Base-by-base conservation (phyloP, 2,888 invertebrate species). In the Galerucella nymphaeae region DNA sequence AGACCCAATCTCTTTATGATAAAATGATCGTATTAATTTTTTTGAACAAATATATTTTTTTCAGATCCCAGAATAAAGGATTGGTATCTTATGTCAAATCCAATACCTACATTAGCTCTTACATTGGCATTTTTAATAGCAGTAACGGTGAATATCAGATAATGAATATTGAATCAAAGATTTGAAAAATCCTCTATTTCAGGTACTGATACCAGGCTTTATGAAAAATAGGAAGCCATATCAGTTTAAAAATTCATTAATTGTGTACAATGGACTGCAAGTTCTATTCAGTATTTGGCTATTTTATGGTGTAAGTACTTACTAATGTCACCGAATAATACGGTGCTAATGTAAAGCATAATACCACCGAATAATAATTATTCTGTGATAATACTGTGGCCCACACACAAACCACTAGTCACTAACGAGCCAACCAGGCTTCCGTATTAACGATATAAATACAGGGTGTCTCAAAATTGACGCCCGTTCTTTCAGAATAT, bases 191-290 rank as follows among this genome's bases (percentile, higher is more conserved):
- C 38, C 9, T 53, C 8, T 50, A 62, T 57, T 69, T 8, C 18
- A 69, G 69, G 20, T 69, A 50, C 11, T 38, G 1, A 41, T 70
- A 23, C 70, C 70, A 41, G 48, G 14, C 10, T 63, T 57, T 23
- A 70, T 70, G 70, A 70, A 57, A 57, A 38, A 70, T 30, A 63
- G 70, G 53, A 70, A 70, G 63, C 63, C 70, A 10, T 70, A 63
- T n/a, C 55, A 70, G 18, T 41, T 70, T 10, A 63, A 70, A 57
- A 70, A 70, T 23, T 57, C 64, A 57, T 55, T 70, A 23, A 42
- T 70, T n/a, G n/a, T 55, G n/a, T 70, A 70, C 45, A 70, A 70
- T 55, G 63, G 63, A 50, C 9, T 57, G 2, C 70, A 70, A 70
- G 70, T 70, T 23, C 4, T 70, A 57, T 59, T 57, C 16, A 70